Base-by-base conservation (phyloP, 2,888 invertebrate species). In the Oconnorella tubifera region DNA sequence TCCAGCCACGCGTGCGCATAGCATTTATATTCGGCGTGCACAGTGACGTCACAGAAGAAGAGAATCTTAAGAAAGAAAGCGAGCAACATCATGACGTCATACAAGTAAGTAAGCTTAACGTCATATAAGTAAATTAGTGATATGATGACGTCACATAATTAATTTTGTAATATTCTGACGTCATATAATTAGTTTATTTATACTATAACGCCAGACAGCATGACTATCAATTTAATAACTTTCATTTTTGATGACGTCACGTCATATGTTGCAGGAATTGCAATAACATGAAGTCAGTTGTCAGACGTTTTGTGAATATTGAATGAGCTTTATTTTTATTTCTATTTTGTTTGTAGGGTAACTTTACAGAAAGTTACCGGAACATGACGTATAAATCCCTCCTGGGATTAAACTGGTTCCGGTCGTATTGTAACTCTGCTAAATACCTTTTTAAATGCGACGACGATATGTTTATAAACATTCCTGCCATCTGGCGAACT, bases 371-470 rank as follows among this genome's bases (percentile, higher is more conserved):
- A 23, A 40, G 56, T 55, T 72, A 72, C 55, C 60, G 56, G 23
- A 72, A 72, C 56, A 71, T 72, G 71, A 72, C 72, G n/a, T 64
- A 70, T 23, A 72, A 72, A 51, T 72, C 72, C 10, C 56, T 72
- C 19, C 59, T 71, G 1, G 72, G 71, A 23, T 55, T 72, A 27
- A 68, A 70, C 32, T 71, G 67, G 65, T 31, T 70, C 2, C 23
- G 48, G 3, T 59, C 66, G n/a, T 58, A 65, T 49, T 72, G 72
- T 40, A 51, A 62, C 3, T 31, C 48, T 31, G 66, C 67, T 27
- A 67, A 62, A 31, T 69, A 59, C 40, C 50, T 72, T 4, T 57
- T 72, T 25, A 72, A 72, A 51, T 70, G 70, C 62, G 72, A 72
- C 59, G 71, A 72, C 59, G 72, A 72, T 62, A 71, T 72, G 71